Base-by-base conservation (phyloP, 1,140 invertebrate species). In the Macrobrachium nipponense region DNA sequence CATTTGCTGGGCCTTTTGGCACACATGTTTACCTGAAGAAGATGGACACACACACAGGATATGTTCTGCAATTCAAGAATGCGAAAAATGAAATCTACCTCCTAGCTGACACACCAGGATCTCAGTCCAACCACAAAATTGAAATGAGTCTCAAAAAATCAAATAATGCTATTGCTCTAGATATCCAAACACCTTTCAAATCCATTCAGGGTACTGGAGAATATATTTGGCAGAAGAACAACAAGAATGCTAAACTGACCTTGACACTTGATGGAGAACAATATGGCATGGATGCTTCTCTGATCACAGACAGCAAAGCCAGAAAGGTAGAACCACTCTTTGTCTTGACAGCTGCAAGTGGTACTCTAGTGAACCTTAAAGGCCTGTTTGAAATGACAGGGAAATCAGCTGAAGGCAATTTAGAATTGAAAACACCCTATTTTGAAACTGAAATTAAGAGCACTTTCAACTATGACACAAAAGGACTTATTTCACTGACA, bases 1-100 rank as follows among this genome's bases (percentile, higher is more conserved):
- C 82, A 8, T 64, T 84, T 75, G 17, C 43, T 20, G 82, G 82
- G 62, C 85, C 85, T n/a, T 44, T 66, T 18, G 15, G 72, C 23
- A n/a, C 70, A 18, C 66, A 36, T 8, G 20, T 73, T 18, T 81
- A 81, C 51, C 44, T 87, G 36, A 44, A 77, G 62, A 87, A 87
- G 80, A 81, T 80, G 5, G 80, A 87, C 62, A 87, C 85, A 18
- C 85, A 87, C 20, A 82, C 79, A 10, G 79, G 72, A n/a, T 87
- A 87, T 61, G 44, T 76, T 44, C 64, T 87, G 15, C 79, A 66
- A 20, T 87, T 59, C 23, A 76, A 61, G 15, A 23, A 66, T 11
- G 62, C 62, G 8, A 20, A 17, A 8, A 75, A 81, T 58, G 70
- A 64, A 14, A 77, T 87, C 23, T 20, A 43, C 43, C 18, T 87